Evolutionary conservation across 2,113 vertebrate genomes (phyloP), one percentile per base, ranked within the genome.

Genomic region (Atherinomorus stipes): DNA sequence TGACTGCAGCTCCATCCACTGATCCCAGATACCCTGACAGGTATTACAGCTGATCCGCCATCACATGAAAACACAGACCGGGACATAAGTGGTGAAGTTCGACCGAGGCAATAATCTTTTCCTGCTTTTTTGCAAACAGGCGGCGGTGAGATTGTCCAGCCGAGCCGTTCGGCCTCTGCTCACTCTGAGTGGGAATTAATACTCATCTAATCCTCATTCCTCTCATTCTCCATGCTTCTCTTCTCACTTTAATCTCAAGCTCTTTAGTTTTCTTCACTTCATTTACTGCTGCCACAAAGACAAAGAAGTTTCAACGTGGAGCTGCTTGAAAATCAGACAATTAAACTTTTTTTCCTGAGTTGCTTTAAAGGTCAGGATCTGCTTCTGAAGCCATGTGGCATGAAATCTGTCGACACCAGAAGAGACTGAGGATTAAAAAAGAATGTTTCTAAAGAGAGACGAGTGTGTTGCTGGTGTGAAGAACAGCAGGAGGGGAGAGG

Each of bases 351-450:
- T 40, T 18, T 9, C 76, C 37, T 2, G 13, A 73, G 80, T 60
- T 37, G 57, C 64, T 34, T 59, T 22, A 9, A 47, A 76, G 60
- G 64, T 68, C 68, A 78, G 58, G 74, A 10, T 15, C 66, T 5
- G 6, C 64, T 54, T 45, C 54, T n/a, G 49, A 71, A 22, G 26
- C 66, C 70, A 58, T 60, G 61, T n/a, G 68, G 74, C 74, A 76
- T 77, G 68, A 84, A 81, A 84, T 81, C 81, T 61, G 23, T 45
- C 49, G 62, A 71, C 83, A 74, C 69, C 23, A 18, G 8, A 26
- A 8, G 6, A 4, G 26, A 31, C 7, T 10, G 11, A 16, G 4
- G 16, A 34, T 19, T 31, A 18, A 56, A 19, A 34, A 56, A 11
- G 52, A 26, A 1, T 56, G 53, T 19, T 56, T 34, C 22, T 57